Evolutionary conservation across 2,888 invertebrate species (phyloP).

Genomic region (Acheta domesticus): DNA sequence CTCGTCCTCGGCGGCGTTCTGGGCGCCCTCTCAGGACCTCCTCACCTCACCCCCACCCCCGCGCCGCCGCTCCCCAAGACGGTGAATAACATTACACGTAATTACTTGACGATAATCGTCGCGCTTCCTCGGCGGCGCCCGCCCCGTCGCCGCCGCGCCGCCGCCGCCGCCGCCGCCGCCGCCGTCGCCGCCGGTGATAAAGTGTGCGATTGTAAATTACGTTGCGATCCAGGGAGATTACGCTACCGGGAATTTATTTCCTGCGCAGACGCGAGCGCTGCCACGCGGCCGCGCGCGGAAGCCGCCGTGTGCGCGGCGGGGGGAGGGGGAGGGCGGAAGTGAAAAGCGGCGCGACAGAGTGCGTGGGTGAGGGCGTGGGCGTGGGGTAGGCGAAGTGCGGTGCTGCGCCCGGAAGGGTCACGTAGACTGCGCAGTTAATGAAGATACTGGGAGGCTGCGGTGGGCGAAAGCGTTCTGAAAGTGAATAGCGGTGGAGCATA

Average conservation of each 20-base stretch:
- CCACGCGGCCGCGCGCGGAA: neutral
- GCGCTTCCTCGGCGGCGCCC: neutral
- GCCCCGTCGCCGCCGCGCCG: neutral
- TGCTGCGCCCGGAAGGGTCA: too few species aligned
- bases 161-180: neutral
- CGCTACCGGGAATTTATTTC: conserved; percentile 1
- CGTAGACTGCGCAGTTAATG: too few species aligned
- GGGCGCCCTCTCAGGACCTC: neutral
- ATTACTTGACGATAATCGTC: conserved; percentile 7
- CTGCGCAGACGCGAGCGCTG: neutral
- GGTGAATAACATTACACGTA: conserved; percentile 8
- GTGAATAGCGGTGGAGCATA: too few species aligned
- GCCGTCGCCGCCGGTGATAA: neutral
- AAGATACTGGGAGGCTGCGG: too few species aligned
- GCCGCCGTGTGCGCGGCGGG: neutral
- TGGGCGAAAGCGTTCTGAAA: too few species aligned
- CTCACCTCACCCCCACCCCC: neutral
- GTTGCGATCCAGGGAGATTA: neutral
- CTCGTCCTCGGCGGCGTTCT: neutral
- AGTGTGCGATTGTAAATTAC: conserved; percentile 9
- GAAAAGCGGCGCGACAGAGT: neutral
- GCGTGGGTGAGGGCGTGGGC: too few species aligned
- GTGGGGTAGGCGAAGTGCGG: too few species aligned
- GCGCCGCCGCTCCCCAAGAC: neutral
- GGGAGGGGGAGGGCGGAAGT: neutral